Conservation (phyloP, 1,140 invertebrate species). For the Tetramorium parvispinum region DNA sequence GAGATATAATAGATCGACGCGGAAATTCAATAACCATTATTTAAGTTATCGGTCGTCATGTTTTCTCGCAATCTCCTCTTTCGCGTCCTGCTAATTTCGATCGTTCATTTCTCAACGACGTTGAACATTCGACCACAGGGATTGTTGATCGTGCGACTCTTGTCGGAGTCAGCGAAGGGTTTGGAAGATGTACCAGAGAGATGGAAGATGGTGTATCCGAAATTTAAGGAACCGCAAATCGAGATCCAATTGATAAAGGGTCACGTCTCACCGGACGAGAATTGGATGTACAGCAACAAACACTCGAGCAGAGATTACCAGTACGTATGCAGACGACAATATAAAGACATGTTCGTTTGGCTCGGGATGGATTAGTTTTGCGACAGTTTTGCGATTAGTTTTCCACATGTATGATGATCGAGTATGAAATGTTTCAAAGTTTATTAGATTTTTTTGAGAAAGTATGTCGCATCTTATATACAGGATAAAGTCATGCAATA, state of each 20-base stretch:
- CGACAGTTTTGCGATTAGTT: not conserved
- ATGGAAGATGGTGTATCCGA: not conserved
- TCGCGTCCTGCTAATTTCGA: not conserved
- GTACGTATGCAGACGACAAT: constrained; percentile 18
- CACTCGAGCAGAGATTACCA: not conserved
- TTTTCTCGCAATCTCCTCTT: not conserved
- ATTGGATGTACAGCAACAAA: not conserved
- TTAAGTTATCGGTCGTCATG: constrained; percentile 18
- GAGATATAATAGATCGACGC: not conserved
- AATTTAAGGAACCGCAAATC: not conserved
- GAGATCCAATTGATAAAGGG: constrained; percentile 19
- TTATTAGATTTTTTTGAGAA: not conserved
- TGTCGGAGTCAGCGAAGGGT: not conserved
- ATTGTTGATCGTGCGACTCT: not conserved
- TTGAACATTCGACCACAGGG: not conserved
- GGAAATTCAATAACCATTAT: constrained; percentile 7
- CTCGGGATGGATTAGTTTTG: not conserved
- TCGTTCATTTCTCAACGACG: not conserved
- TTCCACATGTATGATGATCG: not conserved
- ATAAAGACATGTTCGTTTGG: not conserved
- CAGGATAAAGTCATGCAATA: not conserved
- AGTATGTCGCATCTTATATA: not conserved
- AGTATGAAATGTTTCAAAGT: not conserved
- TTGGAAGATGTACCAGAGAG: not conserved
- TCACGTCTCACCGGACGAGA: not conserved